Percentiles rank a stretch among this genome's conserved stretches.
Conservation (phyloP, 2,113 vertebrate genomes). For the Notothenia coriiceps region DNA sequence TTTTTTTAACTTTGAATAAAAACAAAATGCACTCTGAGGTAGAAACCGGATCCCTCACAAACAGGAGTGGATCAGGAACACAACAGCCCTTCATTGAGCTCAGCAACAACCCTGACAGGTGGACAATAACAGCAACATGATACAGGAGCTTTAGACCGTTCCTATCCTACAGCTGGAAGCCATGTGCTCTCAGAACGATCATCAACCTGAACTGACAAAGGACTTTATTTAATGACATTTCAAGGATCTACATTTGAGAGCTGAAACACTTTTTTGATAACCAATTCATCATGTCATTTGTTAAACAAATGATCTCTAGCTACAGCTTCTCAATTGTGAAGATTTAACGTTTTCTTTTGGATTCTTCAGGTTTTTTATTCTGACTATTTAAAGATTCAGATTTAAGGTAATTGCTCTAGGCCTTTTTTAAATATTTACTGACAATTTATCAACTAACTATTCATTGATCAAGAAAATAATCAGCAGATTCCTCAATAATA, state of each 20-base stretch:
- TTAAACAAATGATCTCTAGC: not conserved
- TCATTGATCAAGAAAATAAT: not conserved
- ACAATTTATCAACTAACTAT: not conserved
- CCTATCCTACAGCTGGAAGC: too few species aligned
- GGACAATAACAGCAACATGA: constrained; percentile 63
- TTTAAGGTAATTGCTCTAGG: not conserved
- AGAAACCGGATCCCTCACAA: constrained; percentile 52
- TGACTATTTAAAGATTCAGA: not conserved
- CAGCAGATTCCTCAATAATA: not conserved
- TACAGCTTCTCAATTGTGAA: not conserved
- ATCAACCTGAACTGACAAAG: not conserved
- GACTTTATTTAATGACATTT: too few species aligned
- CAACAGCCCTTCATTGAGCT: constrained; percentile 35
- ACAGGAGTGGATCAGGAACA: constrained; percentile 3
- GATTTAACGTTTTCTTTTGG: not conserved
- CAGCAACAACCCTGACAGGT: constrained; percentile 42
- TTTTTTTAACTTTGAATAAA: not conserved
- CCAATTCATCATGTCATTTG: too few species aligned
- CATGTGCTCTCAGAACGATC: too few species aligned
- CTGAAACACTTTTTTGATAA: too few species aligned
- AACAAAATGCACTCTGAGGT: constrained; percentile 43
- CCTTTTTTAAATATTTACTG: not conserved
- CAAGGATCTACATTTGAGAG: too few species aligned
- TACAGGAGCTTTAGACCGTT: constrained; percentile 11
- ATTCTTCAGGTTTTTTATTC: not conserved